Percentiles rank a stretch among this genome's conserved stretches.
phyloP scores from a whole-genome alignment of 1,140 invertebrate species.

The Maniola jurtina region DNA sequence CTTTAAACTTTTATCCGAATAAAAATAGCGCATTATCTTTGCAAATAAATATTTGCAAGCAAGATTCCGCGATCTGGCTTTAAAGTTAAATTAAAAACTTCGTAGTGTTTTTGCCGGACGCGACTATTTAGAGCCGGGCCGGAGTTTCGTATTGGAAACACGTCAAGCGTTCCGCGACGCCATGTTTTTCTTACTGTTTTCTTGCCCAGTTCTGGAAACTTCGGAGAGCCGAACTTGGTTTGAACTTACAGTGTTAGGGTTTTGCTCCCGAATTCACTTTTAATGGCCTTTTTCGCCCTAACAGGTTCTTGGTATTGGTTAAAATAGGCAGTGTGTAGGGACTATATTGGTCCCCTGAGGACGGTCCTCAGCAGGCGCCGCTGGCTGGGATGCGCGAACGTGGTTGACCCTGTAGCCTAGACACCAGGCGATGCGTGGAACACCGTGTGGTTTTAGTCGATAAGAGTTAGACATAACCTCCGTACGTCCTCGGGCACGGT shows the following conservation, averaged over 20 bases:
- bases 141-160: slow-evolving; percentile 33
- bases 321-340: too few relatives aligned
- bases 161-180: slow-evolving; percentile 27
- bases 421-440: too few relatives aligned
- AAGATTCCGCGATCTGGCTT: slow-evolving; percentile 20
- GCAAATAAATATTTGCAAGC: background rate
- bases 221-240: slow-evolving; percentile 26
- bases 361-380: too few relatives aligned
- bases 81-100: slow-evolving; percentile 43
- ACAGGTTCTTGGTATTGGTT: background rate
- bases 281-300: slow-evolving; percentile 1
- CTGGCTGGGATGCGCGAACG: too few relatives aligned
- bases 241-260: slow-evolving; percentile 5
- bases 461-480: too few relatives aligned
- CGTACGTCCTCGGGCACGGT: too few relatives aligned
- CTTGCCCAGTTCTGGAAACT: slow-evolving; percentile 23
- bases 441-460: too few relatives aligned
- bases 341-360: too few relatives aligned
- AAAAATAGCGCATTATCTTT: background rate
- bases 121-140: slow-evolving; percentile 24
- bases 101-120: slow-evolving; percentile 31
- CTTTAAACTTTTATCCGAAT: background rate
- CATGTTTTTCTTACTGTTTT: slow-evolving; percentile 33
- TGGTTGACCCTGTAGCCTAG: too few relatives aligned
- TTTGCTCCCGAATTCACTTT: slow-evolving; percentile 16